Evolutionary conservation across 2,113 vertebrate genomes (phyloP), one percentile per base, ranked within the genome.

Genomic region (Casuarius casuarius): DNA sequence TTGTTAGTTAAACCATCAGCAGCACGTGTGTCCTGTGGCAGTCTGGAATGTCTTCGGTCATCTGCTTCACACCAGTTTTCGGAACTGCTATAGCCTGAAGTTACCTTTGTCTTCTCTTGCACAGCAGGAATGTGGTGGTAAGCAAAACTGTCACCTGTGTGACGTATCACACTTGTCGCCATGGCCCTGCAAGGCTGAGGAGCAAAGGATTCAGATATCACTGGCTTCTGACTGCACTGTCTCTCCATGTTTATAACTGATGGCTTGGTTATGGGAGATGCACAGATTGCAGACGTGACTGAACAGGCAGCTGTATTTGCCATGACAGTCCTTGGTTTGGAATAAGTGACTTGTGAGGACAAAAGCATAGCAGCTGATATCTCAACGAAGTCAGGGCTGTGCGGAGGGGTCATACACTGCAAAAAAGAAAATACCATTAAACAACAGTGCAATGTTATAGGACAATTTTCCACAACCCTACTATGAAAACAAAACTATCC

Each of bases 341-440:
- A 97, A n/a, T 97, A 97, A 10, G 97, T 97, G 38, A 96, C 95
- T 76, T 98, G 98, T 29, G 97, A 97, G 90, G 97, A 91, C 56
- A 97, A 94, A 10, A 97, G 94, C 22, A 95, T 81, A 9, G 98
- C 97, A 10, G 97, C 92, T 2, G 98, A 96, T 6, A 98, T 96
- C 94, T 99, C 99, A 1, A 96, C 61, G 7, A 99, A 99, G 94
- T 98, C 99, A 8, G 99, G 99, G 97, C 99, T 99, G 96, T 99
- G 99, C 38, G 99, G 99, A 35, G 99, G 99, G 74, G 99, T 99
- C 98, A 99, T 99, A 87, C 99, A 99, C 99, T 99, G 96, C 19
- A 84, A 95, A 84, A 46, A 68, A 72, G 40, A 94, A 66, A 87
- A 77, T 51, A 93, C 38, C 22, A 9, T 48, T 38, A 59, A 4